Evolutionary conservation across 2,113 vertebrate genomes (phyloP).

Genomic region (Onychostoma macrolepis): DNA sequence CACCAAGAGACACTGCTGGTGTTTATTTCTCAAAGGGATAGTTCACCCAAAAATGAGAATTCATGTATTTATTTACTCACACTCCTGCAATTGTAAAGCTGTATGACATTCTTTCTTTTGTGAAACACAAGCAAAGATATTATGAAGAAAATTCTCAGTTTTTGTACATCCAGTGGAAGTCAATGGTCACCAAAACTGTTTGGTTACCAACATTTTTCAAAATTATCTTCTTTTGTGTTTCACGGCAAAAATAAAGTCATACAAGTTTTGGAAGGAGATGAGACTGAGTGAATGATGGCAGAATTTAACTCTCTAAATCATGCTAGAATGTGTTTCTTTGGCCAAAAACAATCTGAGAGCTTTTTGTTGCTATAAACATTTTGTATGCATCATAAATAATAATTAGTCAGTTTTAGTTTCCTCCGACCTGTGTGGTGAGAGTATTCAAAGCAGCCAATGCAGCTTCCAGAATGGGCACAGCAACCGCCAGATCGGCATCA

Average conservation of each 20-base stretch:
- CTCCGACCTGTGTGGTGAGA: slow-evolving; percentile 81
- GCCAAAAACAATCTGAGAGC: not conserved
- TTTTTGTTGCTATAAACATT: not conserved
- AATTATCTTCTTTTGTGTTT: not conserved
- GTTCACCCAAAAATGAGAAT: not conserved
- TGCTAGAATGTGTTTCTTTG: not conserved
- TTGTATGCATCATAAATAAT: not conserved
- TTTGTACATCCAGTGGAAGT: not conserved
- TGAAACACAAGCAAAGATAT: not conserved
- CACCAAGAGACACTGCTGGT: not conserved
- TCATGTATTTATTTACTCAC: too few relatives aligned
- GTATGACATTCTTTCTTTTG: not conserved
- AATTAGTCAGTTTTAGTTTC: not conserved
- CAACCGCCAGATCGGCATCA: slow-evolving; percentile 85
- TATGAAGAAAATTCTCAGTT: not conserved
- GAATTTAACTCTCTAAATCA: not conserved
- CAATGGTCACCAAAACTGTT: not conserved
- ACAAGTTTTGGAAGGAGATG: not conserved
- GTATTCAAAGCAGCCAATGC: slow-evolving; percentile 85
- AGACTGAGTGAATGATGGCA: not conserved
- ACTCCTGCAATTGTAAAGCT: not conserved
- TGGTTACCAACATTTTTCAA: not conserved
- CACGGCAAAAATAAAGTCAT: not conserved
- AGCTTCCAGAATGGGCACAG: slow-evolving; percentile 84
- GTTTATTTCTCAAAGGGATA: not conserved